Base-by-base conservation (phyloP, 1,140 invertebrate species). In the Zaprionus africanus region DNA sequence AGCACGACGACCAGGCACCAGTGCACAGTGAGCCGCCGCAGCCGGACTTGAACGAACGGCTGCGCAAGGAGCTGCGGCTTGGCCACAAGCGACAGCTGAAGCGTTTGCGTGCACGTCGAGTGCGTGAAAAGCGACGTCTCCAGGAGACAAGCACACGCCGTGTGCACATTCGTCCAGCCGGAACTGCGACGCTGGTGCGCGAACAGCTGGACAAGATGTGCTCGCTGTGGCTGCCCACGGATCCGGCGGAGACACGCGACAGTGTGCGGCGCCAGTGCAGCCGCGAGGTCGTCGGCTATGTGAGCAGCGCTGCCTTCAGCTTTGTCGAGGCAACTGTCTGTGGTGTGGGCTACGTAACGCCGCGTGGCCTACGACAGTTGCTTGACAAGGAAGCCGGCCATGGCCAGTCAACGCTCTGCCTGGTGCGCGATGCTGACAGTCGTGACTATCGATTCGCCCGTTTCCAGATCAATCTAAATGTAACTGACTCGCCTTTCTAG, bases 271-370 rank as follows among this genome's bases (percentile, higher is more conserved):
- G 94, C 57, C 94, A 94, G 17, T 95, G 95, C 81, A 94, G 93
- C 17, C 94, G 96, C 79, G 93, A 96, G 91, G 93, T 96, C 4
- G 95, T 97, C 78, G 97, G 97, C 51, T 98, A 95, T 93, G 82
- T 97, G 11, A 94, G 93, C 43, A 93, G 95, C 72, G 96, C 96
- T 28, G 94, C 94, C 36, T 97, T 96, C 87, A 96, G 95, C 78
- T 96, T 96, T 75, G 94, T 94, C 1, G 94, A 95, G 85, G 95
- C 95, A 1, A 94, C 93, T 38, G 94, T 94, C 63, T 93, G 94
- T 76, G 96, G 95, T 56, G 91, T 96, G 7, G 96, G 96, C 41
- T 97, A 96, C 83, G 93, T 97, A 1, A 93, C 95, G 2, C 90
- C 94, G 15, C 92, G 93, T 41, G 94, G 95, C 15, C 81, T 97